Conservation (phyloP, 2,113 vertebrate species). For the Mesitornis unicolor region DNA sequence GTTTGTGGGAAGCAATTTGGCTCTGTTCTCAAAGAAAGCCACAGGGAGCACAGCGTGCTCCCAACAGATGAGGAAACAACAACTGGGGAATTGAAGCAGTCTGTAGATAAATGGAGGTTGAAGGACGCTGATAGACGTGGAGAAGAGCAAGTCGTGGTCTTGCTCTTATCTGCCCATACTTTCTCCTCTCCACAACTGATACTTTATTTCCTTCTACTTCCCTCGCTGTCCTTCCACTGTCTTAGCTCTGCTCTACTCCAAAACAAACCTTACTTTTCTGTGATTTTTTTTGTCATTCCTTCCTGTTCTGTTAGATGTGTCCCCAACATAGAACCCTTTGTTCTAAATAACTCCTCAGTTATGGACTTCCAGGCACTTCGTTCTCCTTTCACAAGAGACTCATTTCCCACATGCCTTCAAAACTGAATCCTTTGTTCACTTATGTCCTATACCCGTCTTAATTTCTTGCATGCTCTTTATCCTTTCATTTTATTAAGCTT, state of each 20-base stretch:
- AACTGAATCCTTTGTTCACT: not conserved
- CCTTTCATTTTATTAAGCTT: not conserved
- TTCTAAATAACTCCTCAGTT: not conserved
- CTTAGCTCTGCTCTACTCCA: not conserved
- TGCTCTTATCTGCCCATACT: not conserved
- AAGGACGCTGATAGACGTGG: not conserved
- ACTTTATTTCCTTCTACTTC: not conserved
- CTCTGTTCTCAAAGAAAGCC: not conserved
- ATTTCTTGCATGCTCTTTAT: not conserved
- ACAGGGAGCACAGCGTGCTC: not conserved
- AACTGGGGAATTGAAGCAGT: not conserved
- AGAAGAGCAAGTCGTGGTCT: not conserved
- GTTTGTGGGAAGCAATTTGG: constrained; percentile 32
- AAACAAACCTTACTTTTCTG: not conserved
- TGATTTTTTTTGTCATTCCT: not conserved
- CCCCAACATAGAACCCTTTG: not conserved
- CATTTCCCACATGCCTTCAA: not conserved
- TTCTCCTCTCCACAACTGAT: not conserved
- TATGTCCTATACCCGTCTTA: not conserved
- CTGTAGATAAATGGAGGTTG: not conserved
- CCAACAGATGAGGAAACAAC: not conserved
- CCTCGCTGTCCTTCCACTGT: not conserved
- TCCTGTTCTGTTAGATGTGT: not conserved
- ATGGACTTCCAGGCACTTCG: not conserved
- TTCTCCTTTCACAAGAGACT: not conserved